Evolutionary conservation across 2,888 invertebrate species (phyloP), one percentile per base, ranked within the genome.

Genomic region (Perithous albicinctus): DNA sequence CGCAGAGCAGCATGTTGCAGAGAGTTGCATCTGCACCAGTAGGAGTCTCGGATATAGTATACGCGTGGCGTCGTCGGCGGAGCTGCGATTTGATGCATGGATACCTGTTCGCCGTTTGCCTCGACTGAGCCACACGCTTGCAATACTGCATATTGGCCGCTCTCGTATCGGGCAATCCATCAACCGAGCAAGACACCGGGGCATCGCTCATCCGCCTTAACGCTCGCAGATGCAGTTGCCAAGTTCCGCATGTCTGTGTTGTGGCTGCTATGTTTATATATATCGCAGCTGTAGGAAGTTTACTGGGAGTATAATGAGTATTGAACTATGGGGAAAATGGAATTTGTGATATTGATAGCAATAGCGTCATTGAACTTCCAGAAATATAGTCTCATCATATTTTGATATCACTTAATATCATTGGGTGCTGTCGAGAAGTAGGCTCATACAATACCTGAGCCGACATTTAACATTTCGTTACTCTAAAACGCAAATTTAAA

Each of bases 171-270:
- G 87, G 85, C 89, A 86, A 91, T 91, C 90, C 87, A 90, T 91
- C 90, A 90, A 72, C 48, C 26, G 83, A 81, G 83, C 89, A 87
- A 89, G 89, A 89, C 89, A 88, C 84, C 86, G 59, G 83, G 85
- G 85, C 89, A 89, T 89, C 87, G 88, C 89, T 90, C 89, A 90
- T 90, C 87, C 88, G 84, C 86, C 87, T 90, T 90, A 89, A 89
- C 87, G 87, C 88, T 85, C 88, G 59, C 64, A 59, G 82, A 75
- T 75, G 75, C 86, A 87, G 85, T 88, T 89, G 88, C 88, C 87
- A 87, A 88, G 85, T 88, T 86, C 82, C 86, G 85, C 85, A 85
- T 83, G 76, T 80, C 46, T 81, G 77, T 78, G 56, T 69, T 70
- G 80, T 73, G 82, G 78, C 78, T 80, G 73, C 61, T 32, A 41